A percentile compares a stretch with the other conserved stretches of the same genome.
These are phyloP conservation scores for Drosophila suboccidentalis DNA, from an alignment of 2,888 invertebrate species.

Conservation along the genomic window DNA sequence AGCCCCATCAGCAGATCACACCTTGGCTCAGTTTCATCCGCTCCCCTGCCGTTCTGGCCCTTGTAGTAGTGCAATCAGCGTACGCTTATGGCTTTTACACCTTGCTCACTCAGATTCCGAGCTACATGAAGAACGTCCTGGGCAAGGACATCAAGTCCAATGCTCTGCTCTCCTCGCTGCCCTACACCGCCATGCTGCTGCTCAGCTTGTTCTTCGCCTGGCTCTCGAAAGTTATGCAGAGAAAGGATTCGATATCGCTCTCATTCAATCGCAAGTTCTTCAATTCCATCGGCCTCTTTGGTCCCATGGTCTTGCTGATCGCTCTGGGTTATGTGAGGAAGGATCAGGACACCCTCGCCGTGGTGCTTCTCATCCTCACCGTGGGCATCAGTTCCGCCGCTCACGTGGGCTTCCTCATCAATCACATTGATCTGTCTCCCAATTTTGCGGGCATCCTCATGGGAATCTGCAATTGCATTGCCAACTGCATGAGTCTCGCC, in stretches of 20 bases:
- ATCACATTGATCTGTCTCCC: constrained; percentile 89
- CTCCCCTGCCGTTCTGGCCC: constrained; percentile 88
- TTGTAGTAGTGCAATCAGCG: constrained; percentile 87
- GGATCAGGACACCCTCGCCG: constrained; percentile 84
- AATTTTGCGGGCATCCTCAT: constrained; percentile 90
- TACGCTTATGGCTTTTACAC: constrained; percentile 91
- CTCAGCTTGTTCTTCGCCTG: constrained; percentile 88
- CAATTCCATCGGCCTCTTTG: constrained; percentile 85
- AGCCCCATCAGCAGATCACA: constrained; percentile 81
- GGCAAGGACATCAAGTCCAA: constrained; percentile 90
- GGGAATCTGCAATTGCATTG: constrained; percentile 89
- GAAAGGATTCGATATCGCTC: constrained; percentile 85
- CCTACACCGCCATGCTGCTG: constrained; percentile 87
- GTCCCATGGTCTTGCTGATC: constrained; percentile 87
- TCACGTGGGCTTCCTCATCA: constrained; percentile 88
- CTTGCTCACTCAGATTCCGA: constrained; percentile 90
- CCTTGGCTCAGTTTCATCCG: constrained; percentile 89
- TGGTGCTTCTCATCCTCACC: constrained; percentile 87
- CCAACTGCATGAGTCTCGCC: constrained; percentile 88
- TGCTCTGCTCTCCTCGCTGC: constrained; percentile 86
- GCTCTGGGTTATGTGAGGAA: constrained; percentile 86
- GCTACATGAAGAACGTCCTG: constrained; percentile 90
- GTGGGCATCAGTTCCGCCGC: constrained; percentile 88
- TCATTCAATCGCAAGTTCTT: constrained; percentile 83
- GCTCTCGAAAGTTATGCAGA: constrained; percentile 75